Evolutionary conservation across 2,888 invertebrate genomes (phyloP).

Genomic region (Erpobdella octoculata): DNA sequence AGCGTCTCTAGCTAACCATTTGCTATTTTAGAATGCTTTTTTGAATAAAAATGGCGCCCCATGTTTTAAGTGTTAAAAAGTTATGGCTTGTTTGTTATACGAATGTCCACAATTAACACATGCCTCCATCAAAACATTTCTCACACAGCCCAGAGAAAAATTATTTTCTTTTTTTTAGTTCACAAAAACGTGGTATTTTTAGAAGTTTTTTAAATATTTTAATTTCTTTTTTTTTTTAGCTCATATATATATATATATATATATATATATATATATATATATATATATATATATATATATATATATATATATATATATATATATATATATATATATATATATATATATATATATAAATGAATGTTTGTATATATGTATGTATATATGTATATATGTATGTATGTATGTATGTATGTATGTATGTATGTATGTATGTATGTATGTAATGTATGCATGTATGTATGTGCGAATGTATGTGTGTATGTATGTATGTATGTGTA

Average conservation of each 20-base stretch:
- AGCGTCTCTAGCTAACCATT: no score
- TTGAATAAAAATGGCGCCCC: no score
- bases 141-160: no score
- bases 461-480: background rate
- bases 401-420: background rate
- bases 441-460: background rate
- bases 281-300: background rate
- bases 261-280: background rate
- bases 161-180: no score
- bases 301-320: background rate
- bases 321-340: background rate
- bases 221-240: background rate
- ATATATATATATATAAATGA: background rate
- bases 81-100: no score
- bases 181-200: no score
- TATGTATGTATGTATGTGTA: background rate
- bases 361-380: background rate
- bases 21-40: no score
- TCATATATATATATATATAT: background rate
- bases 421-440: background rate
- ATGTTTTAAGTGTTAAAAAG: no score
- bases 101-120: no score
- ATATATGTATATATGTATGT: background rate
- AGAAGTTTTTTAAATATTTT: no score
- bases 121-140: no score